Evolutionary conservation across 2,797 vertebrate genomes (phyloP), one percentile per base, ranked within the genome.

Genomic region (Poeciliopsis gracilis): DNA sequence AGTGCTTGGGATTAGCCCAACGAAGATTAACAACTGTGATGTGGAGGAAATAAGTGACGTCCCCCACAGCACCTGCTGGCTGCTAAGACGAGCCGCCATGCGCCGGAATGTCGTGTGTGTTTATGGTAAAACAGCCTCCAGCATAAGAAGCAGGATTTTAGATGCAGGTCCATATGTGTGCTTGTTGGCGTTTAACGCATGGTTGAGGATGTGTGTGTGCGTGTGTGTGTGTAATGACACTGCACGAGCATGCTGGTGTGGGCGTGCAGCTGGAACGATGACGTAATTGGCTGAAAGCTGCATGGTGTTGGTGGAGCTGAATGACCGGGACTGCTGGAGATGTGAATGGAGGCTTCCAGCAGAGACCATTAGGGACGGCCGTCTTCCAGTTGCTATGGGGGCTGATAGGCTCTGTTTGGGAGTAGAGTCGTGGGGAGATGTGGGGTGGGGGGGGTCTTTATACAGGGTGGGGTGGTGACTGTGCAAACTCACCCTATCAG

Each of bases 401-500:
- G 78, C 55, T 67, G 77, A 78, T 2, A 53, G 77, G 41, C 38
- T 69, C 5, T 18, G 77, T 43, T 13, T 30, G 49, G 53, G 75
- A 73, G 20, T 67, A 69, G 71, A 72, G 82, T 78, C 63, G 74
- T 28, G 78, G 75, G 78, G 75, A 73, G 41, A 8, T 8, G 9
- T 74, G 7, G 73, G 86, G 77, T 74, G 84, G 79, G 79, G 81
- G 85, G 15, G 15, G 38, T 33, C 66, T 87, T 82, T 81, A 72
- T 43, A 53, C 82, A 78, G 84, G 84, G 76, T 83, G 81, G 85
- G 82, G 72, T 81, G 83, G 87, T 93, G 89, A 91, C 90, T 88
- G 85, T 93, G 90, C 90, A 92, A 91, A 91, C 83, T 87, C 82
- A 75, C 76, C 89, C 89, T 83, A 84, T 85, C 85, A 72, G 82